Base-by-base conservation (phyloP, 2,797 vertebrate species). In the Euphonia xanthogaster region DNA sequence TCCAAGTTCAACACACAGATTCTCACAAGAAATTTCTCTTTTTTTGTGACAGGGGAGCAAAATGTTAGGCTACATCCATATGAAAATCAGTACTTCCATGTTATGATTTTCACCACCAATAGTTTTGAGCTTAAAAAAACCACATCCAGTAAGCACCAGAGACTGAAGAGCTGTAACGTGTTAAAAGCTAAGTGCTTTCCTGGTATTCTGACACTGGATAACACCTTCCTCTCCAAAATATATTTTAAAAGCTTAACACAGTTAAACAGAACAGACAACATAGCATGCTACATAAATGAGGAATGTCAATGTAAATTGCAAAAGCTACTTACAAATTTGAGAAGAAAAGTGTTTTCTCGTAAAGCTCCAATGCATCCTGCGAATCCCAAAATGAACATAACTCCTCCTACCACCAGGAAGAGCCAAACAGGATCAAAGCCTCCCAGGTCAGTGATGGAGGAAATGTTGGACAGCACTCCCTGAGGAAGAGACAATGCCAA, bases 381-480 rank as follows among this genome's bases (percentile, higher is more conserved):
- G 42, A 99, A 99, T 66, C 99, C 99, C 51, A 99, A 98, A 97
- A 99, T 99, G 97, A 99, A 99, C 99, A 99, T 99, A 92, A 99
- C 99, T 58, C 99, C 99, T 62, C 99, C 99, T 14, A 99, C 99
- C 83, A 99, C 99, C 6, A 99, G 97, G 98, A 99, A 99, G 62
- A 99, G 98, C 99, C 99, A 99, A 44, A 99, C 99, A 0, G 99
- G 99, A 97, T 99, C 99, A 68, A 99, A 99, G 62, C 99, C 99
- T 16, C 99, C 99, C 61, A 99, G 98, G 95, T 99, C 99, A 1
- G 99, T 99, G 98, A 99, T 99, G 93, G 99, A 99, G 2, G 99
- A 99, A 97, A 99, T 99, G 98, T 99, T 99, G 94, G 99, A 99
- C 62, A 99, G 98, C 79, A 99, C 99, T 24, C 99, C 99, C 99